Percentiles rank a stretch among this genome's conserved stretches.
phyloP scores from a whole-genome alignment of 2,888 invertebrate genomes.

The Lottia gigantea region DNA sequence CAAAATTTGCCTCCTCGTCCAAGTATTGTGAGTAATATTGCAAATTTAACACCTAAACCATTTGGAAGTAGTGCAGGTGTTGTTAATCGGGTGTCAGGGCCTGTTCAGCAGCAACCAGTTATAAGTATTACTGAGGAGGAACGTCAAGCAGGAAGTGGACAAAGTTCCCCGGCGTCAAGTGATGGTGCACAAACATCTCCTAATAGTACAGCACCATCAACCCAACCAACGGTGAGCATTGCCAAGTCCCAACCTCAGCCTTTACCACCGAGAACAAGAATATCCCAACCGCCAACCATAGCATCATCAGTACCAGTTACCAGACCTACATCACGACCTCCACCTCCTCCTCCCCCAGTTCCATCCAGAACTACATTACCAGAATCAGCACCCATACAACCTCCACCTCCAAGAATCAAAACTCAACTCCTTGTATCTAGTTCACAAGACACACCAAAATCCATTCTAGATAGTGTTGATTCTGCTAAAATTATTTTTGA shows the following conservation, averaged over 20 bases:
- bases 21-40: slow-evolving; percentile 36
- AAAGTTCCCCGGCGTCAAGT: slow-evolving; percentile 62
- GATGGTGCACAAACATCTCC: slow-evolving; percentile 41
- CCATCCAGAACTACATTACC: neutral
- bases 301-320: neutral
- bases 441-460: slow-evolving; percentile 21
- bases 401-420: slow-evolving; percentile 24
- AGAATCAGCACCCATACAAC: slow-evolving; percentile 12
- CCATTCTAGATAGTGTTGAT: slow-evolving; percentile 15
- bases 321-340: neutral
- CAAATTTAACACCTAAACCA: slow-evolving; percentile 57
- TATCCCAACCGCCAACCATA: neutral
- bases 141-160: slow-evolving; percentile 61
- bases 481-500: slow-evolving; percentile 17
- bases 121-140: slow-evolving; percentile 55
- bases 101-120: slow-evolving; percentile 36
- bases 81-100: neutral
- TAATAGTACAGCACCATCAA: neutral
- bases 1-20: slow-evolving; percentile 27
- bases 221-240: neutral
- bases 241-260: neutral
- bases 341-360: neutral
- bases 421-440: slow-evolving; percentile 28
- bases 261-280: neutral
- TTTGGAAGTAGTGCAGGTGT: slow-evolving; percentile 49